These are phyloP conservation scores for Tapirus terrestris DNA, from an alignment of 2,113 vertebrate genomes.

Conservation along the genomic window DNA sequence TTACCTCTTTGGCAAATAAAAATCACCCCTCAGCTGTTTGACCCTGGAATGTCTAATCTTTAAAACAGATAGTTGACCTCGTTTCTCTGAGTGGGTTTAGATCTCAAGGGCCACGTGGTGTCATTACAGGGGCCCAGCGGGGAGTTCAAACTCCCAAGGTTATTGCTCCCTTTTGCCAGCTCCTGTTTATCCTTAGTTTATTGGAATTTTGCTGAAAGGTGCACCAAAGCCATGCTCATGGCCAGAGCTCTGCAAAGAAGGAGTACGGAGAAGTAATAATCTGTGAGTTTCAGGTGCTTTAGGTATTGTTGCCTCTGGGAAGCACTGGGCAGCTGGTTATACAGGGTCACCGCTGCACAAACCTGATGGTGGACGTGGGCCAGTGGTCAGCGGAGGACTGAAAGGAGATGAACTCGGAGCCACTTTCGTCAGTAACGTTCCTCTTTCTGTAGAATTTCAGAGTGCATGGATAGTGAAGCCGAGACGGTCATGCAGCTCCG, in stretches of 20 bases:
- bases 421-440: not conserved
- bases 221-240: not conserved
- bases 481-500: constrained; percentile 97
- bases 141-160: constrained; percentile 59
- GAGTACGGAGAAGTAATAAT: not conserved
- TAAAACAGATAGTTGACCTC: constrained; percentile 65
- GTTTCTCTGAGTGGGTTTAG: constrained; percentile 68
- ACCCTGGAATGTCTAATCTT: constrained; percentile 46
- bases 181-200: constrained; percentile 46
- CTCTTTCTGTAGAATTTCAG: constrained; percentile 89
- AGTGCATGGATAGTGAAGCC: constrained; percentile 95
- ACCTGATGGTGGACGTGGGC: not conserved
- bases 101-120: constrained; percentile 69
- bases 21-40: not conserved
- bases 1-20: not conserved
- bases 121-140: constrained; percentile 68
- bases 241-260: not conserved
- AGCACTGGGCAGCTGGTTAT: not conserved
- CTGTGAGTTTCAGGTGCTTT: not conserved
- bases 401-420: not conserved
- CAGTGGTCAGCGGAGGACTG: not conserved
- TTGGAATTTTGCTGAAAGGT: not conserved
- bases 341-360: not conserved
- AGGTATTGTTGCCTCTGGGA: not conserved
- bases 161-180: constrained; percentile 10